Evolutionary conservation across 2,113 vertebrate genomes (phyloP).

Genomic region (Theristicus caerulescens): DNA sequence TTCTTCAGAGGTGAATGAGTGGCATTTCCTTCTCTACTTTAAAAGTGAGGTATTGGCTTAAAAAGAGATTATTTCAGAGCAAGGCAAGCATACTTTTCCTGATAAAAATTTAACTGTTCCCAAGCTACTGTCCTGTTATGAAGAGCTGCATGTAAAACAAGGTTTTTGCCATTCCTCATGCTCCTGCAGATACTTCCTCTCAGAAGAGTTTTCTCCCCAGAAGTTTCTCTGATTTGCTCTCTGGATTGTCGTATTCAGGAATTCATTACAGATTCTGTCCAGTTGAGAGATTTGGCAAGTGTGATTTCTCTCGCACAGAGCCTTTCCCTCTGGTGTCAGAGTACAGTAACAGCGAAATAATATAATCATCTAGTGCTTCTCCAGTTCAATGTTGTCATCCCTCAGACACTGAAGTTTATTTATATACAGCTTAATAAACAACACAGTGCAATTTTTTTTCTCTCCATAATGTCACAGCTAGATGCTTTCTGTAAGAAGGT

Average conservation of each 20-base stretch:
- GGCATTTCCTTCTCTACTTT: neutral
- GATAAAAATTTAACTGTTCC: neutral
- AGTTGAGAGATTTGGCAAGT: neutral
- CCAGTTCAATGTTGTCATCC: neutral
- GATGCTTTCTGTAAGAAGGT: neutral
- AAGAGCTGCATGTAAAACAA: neutral
- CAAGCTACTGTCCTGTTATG: neutral
- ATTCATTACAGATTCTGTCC: neutral
- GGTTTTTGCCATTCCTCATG: neutral
- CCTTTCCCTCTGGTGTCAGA: neutral
- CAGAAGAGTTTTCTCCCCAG: no score
- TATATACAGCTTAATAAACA: neutral
- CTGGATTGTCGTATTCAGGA: neutral
- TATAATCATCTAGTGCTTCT: neutral
- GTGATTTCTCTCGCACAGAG: neutral
- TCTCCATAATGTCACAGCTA: neutral
- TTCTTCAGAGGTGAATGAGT: neutral
- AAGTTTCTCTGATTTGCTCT: neutral
- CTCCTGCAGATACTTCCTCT: neutral
- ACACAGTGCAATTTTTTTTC: neutral
- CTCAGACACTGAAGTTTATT: neutral
- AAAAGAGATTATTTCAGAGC: neutral
- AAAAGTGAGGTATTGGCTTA: neutral
- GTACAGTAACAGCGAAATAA: neutral
- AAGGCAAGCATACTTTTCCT: neutral